phyloP scores from a whole-genome alignment of 1,140 invertebrate species.

The Trachymyrmex cornetzi region DNA sequence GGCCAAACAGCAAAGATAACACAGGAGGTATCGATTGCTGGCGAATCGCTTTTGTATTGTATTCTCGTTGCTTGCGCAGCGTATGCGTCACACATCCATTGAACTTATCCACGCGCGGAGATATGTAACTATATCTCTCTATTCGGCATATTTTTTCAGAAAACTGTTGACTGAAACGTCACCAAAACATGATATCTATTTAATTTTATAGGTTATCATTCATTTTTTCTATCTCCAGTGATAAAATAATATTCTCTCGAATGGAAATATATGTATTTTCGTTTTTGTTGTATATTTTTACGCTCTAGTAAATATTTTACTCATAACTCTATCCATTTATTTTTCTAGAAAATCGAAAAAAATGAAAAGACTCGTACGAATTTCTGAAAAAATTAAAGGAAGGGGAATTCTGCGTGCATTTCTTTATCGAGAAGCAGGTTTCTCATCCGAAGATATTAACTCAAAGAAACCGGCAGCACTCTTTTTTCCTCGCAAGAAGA shows the following conservation, averaged over 20 bases:
- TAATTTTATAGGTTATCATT: neutral
- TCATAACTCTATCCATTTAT: neutral
- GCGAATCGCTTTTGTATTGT: neutral
- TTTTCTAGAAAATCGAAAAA: neutral
- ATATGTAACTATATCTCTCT: neutral
- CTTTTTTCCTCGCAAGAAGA: neutral
- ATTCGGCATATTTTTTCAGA: neutral
- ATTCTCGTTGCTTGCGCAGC: constrained; percentile 5
- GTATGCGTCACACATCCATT: neutral
- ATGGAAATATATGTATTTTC: neutral
- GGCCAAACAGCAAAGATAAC: constrained; percentile 31
- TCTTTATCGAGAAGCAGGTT: neutral
- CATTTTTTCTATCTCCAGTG: neutral
- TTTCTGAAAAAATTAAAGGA: neutral
- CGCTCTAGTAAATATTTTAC: constrained; percentile 8
- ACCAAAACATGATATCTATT: neutral
- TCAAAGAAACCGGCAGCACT: neutral
- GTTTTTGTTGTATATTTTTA: constrained; percentile 1
- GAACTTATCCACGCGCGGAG: neutral
- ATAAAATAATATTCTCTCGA: neutral
- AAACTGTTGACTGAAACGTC: neutral
- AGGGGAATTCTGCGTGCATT: neutral
- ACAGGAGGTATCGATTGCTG: constrained; percentile 30
- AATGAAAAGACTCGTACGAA: neutral
- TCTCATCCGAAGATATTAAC: constrained; percentile 7